Evolutionary conservation across 2,113 vertebrate genomes (phyloP), one percentile per base, ranked within the genome.

Genomic region (Chaenocephalus aceratus): DNA sequence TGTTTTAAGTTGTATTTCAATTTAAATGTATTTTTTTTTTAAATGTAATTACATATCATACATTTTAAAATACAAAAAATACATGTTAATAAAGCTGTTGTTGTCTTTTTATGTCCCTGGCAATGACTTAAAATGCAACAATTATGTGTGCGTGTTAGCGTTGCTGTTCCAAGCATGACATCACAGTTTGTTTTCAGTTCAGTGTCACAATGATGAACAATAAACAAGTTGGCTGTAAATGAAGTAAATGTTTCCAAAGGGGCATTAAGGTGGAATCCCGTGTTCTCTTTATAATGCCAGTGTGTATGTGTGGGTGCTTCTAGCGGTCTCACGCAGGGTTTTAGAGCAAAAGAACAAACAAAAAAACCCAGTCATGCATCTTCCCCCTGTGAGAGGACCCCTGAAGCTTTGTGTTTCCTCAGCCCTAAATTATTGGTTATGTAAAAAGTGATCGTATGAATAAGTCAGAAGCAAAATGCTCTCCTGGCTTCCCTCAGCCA

Each of bases 401-500:
- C 82, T 60, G 56, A 79, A 89, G 87, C 85, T 73, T 78, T 69
- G 54, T 85, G 78, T 88, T 72, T 82, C 82, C 67, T 84, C 84
- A 82, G 72, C 85, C 84, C 64, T 79, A 80, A 85, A 83, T 77
- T 48, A 86, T 86, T 80, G 73, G 66, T 89, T 90, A 88, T 77
- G 61, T 86, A 92, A 89, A 41, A 89, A 88, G 79, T 51, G 72
- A 83, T 64, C 0, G 23, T 63, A 88, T 85, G 82, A 87, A 89
- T 88, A 87, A 88, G 53, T 68, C 59, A 77, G 57, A 81, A 70
- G 57, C 52, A 56, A 64, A 83, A 82, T n/a, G 54, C 14, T 73
- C 75, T 74, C 52, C 49, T 44, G 46, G 45, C 67, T 79, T 72
- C 72, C 36, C 23, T 5, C 58, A 64, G 72, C 73, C 80, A 68